A percentile compares a stretch with the other conserved stretches of the same genome.
Conservation (phyloP, 2,797 vertebrate genomes). For the Alfaro cultratus region DNA sequence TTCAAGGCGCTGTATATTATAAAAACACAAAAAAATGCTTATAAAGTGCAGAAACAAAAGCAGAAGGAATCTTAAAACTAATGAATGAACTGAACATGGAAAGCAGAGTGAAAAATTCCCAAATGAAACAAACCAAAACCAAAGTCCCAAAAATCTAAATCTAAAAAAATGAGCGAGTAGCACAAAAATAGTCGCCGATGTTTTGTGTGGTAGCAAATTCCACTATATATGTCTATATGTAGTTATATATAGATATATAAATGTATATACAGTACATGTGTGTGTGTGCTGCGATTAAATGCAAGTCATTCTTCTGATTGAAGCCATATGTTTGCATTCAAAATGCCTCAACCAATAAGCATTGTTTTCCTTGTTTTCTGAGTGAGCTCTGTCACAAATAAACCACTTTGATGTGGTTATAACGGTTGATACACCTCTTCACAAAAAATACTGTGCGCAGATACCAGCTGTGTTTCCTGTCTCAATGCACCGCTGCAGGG, state of each 20-base stretch:
- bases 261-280: no score
- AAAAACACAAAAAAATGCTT: background rate
- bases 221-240: background rate
- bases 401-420: slow-evolving; percentile 2
- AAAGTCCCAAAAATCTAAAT: background rate
- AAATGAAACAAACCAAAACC: background rate
- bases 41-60: background rate
- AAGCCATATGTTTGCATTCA: background rate
- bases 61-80: background rate
- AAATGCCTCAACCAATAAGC: slow-evolving; percentile 3
- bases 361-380: background rate
- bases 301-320: background rate
- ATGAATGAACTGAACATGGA: background rate
- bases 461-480: slow-evolving; percentile 23
- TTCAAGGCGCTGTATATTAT: no score
- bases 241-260: no score
- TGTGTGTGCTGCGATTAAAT: background rate
- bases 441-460: slow-evolving; percentile 1
- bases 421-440: slow-evolving; percentile 2
- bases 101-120: background rate
- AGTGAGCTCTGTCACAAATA: background rate
- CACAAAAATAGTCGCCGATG: background rate
- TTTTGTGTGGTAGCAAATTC: background rate
- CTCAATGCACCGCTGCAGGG: background rate
- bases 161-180: background rate